Evolutionary conservation across 1,140 invertebrate species (phyloP), one percentile per base, ranked within the genome.

Genomic region (Carcinoscorpius rotundicauda): DNA sequence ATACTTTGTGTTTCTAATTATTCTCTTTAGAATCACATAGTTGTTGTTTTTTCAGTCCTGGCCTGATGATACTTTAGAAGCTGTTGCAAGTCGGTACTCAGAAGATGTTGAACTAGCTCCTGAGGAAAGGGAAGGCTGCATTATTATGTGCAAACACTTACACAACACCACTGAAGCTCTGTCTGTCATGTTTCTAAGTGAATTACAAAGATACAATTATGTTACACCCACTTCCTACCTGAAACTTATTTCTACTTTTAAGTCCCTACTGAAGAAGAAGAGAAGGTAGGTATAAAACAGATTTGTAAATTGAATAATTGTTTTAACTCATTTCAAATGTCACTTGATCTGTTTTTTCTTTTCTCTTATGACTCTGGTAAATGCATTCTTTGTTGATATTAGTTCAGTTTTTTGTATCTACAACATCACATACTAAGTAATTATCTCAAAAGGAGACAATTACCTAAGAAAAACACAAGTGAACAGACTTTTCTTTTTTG

Each of bases 141-240:
- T 68, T 9, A 58, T 57, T 29, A 60, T 66, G 55, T 71, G 68
- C 50, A 71, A 69, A 29, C 52, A 53, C n/a, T 63, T 71, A 59
- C 65, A 71, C 48, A 66, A 57, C 8, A 53, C 60, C 3, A 65
- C 65, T 0, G n/a, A 61, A 51, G 58, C 8, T 4, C 52, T 67
- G 4, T 65, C 66, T 4, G 48, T 51, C 6, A n/a, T 49, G 4
- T 69, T 51, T 51, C 65, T 64, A 48, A 52, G 52, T 3, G 57
- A 66, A 62, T 49, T 67, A 11, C 68, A 62, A 10, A 11, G 60
- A 10, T 61, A 60, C n/a, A 66, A 68, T 67, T 96, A 95, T 75
- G 86, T 97, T 0, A 97, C 93, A 0, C 91, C 95, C 0, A 93
- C 92, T 0, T 93, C 90, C 4, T 98, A 94, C 75, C 76, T 98